Conservation (phyloP, 2,797 vertebrate species). For the Ceryle rudis region DNA sequence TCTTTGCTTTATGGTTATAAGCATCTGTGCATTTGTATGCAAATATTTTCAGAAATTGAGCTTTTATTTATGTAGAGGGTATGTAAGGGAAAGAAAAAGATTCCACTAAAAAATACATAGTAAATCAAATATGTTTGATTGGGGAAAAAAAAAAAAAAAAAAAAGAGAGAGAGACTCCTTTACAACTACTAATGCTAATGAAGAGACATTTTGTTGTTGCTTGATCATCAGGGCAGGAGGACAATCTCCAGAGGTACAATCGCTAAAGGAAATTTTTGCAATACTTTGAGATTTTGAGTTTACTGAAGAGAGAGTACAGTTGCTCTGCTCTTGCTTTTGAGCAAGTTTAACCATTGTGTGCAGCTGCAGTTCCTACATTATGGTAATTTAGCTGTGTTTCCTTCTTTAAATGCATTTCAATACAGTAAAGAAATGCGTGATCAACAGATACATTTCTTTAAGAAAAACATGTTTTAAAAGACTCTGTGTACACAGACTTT, state of each 20-base stretch:
- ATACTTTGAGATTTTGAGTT: not conserved
- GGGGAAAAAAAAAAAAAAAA: not conserved
- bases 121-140: not conserved
- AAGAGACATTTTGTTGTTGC: not conserved
- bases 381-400: not conserved
- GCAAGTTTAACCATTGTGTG: not conserved
- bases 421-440: not conserved
- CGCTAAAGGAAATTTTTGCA: not conserved
- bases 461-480: not conserved
- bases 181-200: not conserved
- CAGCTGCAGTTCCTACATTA: not conserved
- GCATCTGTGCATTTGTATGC: not conserved
- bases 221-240: not conserved
- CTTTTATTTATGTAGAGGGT: not conserved
- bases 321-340: not conserved
- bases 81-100: not conserved
- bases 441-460: not conserved
- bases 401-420: not conserved
- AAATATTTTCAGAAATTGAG: not conserved
- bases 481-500: not conserved
- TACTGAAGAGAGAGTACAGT: not conserved
- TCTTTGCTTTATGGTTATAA: not conserved
- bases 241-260: not conserved
- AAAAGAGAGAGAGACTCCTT: not conserved
- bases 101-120: slow-evolving; percentile 1